Conservation (phyloP, 1,140 invertebrate genomes). For the Macrobrachium rosenbergii region DNA sequence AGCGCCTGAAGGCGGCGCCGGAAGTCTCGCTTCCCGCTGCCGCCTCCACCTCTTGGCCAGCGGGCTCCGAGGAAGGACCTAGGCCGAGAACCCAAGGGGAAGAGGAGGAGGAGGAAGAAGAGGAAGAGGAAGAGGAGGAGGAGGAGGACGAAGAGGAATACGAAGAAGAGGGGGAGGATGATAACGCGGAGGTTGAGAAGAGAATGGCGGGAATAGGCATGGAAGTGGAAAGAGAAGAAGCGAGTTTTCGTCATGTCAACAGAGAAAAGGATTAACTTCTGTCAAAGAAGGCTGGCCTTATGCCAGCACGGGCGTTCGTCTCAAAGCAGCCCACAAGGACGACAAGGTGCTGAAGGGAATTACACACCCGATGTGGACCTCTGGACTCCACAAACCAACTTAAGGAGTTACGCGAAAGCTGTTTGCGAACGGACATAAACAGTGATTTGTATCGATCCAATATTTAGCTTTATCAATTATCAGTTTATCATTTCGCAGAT, state of each 20-base stretch:
- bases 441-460: not conserved
- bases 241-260: not conserved
- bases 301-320: too few species aligned
- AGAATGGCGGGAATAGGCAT: not conserved
- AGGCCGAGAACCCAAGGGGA: not conserved
- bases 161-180: slow-evolving; percentile 6
- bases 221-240: not conserved
- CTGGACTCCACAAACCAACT: too few species aligned
- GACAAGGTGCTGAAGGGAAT: too few species aligned
- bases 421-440: too few species aligned
- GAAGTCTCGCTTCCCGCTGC: not conserved
- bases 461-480: not conserved
- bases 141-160: slow-evolving; percentile 16
- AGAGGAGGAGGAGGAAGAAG: not conserved
- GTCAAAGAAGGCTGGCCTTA: not conserved
- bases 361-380: too few species aligned
- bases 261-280: not conserved
- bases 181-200: slow-evolving; percentile 27
- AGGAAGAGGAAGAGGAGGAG: not conserved
- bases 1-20: slow-evolving; percentile 68
- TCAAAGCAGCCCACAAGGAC: too few species aligned
- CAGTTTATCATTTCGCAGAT: too few species aligned
- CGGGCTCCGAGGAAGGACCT: not conserved
- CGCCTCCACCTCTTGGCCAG: not conserved
- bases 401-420: not conserved